Conservation (phyloP, 1,140 invertebrate species). For the Antheraea mylitta region DNA sequence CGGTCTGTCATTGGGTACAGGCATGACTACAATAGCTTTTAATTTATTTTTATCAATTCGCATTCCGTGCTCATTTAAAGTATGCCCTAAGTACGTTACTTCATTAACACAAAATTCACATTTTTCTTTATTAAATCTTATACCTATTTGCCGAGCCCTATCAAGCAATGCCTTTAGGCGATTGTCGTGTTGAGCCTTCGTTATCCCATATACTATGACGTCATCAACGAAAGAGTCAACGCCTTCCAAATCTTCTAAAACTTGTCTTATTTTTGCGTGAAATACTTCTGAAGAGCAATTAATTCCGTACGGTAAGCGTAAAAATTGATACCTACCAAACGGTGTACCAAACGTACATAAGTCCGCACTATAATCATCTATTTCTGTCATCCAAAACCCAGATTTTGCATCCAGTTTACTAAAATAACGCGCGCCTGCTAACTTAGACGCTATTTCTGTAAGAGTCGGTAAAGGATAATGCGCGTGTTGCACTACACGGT, state of each 20-base stretch:
- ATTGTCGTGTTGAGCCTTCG: conserved; percentile 3
- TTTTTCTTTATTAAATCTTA: no score
- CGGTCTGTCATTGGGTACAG: conserved; percentile 42
- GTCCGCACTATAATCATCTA: conserved; percentile 18
- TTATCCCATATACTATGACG: conserved; percentile 11
- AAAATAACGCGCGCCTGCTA: conserved; percentile 24
- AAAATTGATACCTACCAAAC: conserved; percentile 18
- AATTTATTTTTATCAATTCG: conserved; percentile 6
- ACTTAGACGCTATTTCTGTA: conserved; percentile 22
- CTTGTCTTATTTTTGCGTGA: conserved; percentile 13
- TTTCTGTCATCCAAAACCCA: conserved; percentile 26
- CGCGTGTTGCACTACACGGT: conserved; percentile 22
- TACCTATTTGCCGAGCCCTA: neutral
- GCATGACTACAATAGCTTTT: conserved; percentile 16
- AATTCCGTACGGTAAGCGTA: conserved; percentile 16
- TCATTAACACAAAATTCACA: no score
- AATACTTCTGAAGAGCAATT: conserved; percentile 17
- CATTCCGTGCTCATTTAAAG: conserved; percentile 5
- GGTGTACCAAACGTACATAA: conserved; percentile 15
- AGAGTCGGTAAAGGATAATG: conserved; percentile 31
- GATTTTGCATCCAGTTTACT: conserved; percentile 23
- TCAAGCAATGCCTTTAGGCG: conserved; percentile 6
- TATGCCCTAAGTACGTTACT: no score
- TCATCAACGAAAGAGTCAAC: conserved; percentile 18
- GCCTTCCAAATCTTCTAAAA: conserved; percentile 7